phyloP scores from a whole-genome alignment of 2,888 invertebrate species.

The Ornithoptera alexandrae region DNA sequence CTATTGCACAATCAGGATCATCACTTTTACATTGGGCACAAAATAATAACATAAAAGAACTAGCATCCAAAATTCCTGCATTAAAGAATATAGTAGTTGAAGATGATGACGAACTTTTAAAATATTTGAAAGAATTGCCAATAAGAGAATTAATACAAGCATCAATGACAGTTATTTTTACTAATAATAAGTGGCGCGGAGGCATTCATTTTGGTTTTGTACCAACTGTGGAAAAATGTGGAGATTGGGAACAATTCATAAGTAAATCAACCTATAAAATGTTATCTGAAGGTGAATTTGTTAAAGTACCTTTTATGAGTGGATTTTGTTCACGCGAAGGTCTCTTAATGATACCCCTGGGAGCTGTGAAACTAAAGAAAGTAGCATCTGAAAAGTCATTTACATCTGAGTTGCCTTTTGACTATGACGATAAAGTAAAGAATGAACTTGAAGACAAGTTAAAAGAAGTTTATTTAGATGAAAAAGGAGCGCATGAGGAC shows the following conservation, averaged over 20 bases:
- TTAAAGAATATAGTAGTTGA: conserved; percentile 43
- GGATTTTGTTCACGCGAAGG: conserved; percentile 75
- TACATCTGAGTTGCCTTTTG: conserved; percentile 53
- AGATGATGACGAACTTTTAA: conserved; percentile 49
- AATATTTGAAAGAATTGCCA: conserved; percentile 54
- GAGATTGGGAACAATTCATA: conserved; percentile 69
- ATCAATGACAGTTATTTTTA: conserved; percentile 47
- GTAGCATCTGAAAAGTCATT: conserved; percentile 51
- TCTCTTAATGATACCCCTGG: conserved; percentile 51
- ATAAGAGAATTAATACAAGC: conserved; percentile 52
- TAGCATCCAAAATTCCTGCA: conserved; percentile 54
- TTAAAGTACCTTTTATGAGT: conserved; percentile 70
- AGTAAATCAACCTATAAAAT: conserved; percentile 59
- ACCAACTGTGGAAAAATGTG: conserved; percentile 61
- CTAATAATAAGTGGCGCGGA: conserved; percentile 47
- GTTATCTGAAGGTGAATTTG: conserved; percentile 61
- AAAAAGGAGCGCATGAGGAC: conserved; percentile 52
- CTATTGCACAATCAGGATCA: conserved; percentile 77
- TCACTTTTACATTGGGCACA: conserved; percentile 73
- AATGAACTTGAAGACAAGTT: conserved; percentile 50
- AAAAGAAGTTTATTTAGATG: conserved; percentile 69
- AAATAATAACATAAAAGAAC: conserved; percentile 49
- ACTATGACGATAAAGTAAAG: conserved; percentile 46
- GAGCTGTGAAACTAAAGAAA: conserved; percentile 40
- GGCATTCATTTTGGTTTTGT: conserved; percentile 73